These are phyloP conservation scores for Alcis repandata DNA, from an alignment of 2,888 invertebrate genomes.

Conservation along the genomic window DNA sequence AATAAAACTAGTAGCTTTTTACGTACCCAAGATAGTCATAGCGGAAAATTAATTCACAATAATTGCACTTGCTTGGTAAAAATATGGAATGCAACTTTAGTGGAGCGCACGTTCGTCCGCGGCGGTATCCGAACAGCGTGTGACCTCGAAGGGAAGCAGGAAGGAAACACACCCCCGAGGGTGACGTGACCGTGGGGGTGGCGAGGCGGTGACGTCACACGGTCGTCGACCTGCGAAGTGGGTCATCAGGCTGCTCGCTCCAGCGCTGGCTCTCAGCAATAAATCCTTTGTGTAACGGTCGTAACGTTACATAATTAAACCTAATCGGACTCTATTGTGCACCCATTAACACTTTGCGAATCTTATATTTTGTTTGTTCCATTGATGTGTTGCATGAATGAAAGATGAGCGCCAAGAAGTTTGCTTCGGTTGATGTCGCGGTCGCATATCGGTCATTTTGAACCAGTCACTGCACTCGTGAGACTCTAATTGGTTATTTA, in stretches of 20 bases:
- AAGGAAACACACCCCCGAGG: slow-evolving; percentile 74
- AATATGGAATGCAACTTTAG: slow-evolving; percentile 45
- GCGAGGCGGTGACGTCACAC: slow-evolving; percentile 79
- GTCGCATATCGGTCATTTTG: neutral
- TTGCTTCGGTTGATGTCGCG: neutral
- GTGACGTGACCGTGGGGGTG: slow-evolving; percentile 62
- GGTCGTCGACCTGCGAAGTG: slow-evolving; percentile 80
- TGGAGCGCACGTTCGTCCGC: slow-evolving; percentile 66
- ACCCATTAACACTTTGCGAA: slow-evolving; percentile 42
- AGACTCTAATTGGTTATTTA: neutral
- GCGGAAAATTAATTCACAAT: slow-evolving; percentile 49
- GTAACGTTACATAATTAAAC: slow-evolving; percentile 55
- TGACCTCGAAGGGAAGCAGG: slow-evolving; percentile 75
- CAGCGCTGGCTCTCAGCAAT: slow-evolving; percentile 60
- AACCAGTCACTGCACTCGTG: neutral
- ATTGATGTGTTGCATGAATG: slow-evolving; percentile 27
- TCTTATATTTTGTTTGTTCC: slow-evolving; percentile 25
- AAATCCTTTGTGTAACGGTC: slow-evolving; percentile 58
- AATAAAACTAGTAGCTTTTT: slow-evolving; percentile 8
- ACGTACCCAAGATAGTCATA: slow-evolving; percentile 80
- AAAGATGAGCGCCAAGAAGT: neutral
- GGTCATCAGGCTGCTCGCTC: slow-evolving; percentile 80
- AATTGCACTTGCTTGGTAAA: slow-evolving; percentile 31
- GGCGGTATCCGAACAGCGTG: slow-evolving; percentile 67
- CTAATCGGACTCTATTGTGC: slow-evolving; percentile 46